Evolutionary conservation across 2,888 invertebrate genomes (phyloP), one percentile per base, ranked within the genome.

Genomic region (Erannis defoliaria): DNA sequence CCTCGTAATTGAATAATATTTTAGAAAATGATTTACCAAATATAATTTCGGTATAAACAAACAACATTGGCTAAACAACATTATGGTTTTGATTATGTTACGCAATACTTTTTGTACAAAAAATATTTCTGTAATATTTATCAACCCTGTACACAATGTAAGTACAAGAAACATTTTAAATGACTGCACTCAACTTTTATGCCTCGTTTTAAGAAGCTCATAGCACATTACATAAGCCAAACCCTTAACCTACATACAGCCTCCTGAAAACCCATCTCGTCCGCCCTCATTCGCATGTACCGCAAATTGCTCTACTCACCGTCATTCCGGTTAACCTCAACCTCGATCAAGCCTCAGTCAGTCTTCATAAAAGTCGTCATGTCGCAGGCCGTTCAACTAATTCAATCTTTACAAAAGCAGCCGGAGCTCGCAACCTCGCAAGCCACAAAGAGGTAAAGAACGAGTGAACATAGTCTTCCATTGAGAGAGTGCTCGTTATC

Each of bases 401-500:
- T 67, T 65, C 50, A 57, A 66, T 62, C 18, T 23, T 49, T 12
- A 51, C 55, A 50, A 65, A 65, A 45, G 45, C 40, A 65, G 56
- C 46, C 42, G 46, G 42, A 64, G 37, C 55, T 63, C 56, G 51
- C 58, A 65, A 64, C 33, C 55, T 63, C 56, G 51, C 58, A 65
- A 56, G 55, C 53, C 53, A 33, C 57, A 60, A 67, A 70, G 64
- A 62, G 42, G 60, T 62, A 55, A 60, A 59, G 58, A 61, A 50
- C 61, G 59, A 57, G n/a, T 6, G 5, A 5, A 35, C 35, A 35
- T 35, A 35, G 26, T 26, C 14, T n/a, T 55, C 62, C 66, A 70
- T 67, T 67, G 69, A 71, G 71, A 69, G 14, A 33, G 19, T 19
- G 38, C 75, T 84, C 88, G 89, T 88, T 90, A 91, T 90, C 92